phyloP scores from a whole-genome alignment of 64 coral and sea anemone genomes.

The Hydrozoanthus tunicans region DNA sequence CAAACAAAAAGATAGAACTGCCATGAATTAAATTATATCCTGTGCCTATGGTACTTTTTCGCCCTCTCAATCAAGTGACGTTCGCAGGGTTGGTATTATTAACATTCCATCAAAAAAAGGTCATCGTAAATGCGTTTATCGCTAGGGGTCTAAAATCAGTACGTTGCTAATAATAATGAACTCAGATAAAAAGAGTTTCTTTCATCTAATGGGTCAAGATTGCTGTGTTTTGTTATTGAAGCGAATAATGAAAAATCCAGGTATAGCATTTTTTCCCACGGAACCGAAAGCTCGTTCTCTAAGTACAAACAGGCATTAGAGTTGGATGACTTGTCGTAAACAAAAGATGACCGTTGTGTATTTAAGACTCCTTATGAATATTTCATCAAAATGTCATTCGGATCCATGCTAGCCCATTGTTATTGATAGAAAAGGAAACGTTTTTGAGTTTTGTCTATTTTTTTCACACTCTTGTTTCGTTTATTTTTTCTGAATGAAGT shows the following conservation, averaged over 20 bases:
- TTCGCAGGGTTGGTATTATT: slow-evolving; percentile 18
- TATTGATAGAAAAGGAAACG: neutral
- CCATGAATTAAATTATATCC: slow-evolving; percentile 4
- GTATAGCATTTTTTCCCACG: slow-evolving; percentile 30
- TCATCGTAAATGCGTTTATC: slow-evolving; percentile 21
- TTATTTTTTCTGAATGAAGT: neutral
- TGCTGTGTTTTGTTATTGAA: neutral
- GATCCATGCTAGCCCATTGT: neutral
- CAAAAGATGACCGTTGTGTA: slow-evolving; percentile 42
- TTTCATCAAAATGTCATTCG: slow-evolving; percentile 28
- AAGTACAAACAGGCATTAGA: slow-evolving; percentile 23
- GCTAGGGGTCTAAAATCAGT: neutral
- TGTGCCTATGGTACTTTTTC: neutral
- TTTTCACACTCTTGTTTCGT: neutral
- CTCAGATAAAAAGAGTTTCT: neutral
- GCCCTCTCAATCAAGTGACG: neutral
- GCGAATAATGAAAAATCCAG: neutral
- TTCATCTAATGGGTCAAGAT: neutral
- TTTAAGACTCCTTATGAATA: slow-evolving; percentile 45
- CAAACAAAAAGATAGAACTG: neutral
- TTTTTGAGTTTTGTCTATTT: neutral
- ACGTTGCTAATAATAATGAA: neutral
- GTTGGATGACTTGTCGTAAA: slow-evolving; percentile 28
- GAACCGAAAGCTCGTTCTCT: neutral
- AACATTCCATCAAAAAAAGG: slow-evolving; percentile 38